Base-by-base conservation (phyloP, 2,113 vertebrate genomes). In the Microcebus jonahi region DNA sequence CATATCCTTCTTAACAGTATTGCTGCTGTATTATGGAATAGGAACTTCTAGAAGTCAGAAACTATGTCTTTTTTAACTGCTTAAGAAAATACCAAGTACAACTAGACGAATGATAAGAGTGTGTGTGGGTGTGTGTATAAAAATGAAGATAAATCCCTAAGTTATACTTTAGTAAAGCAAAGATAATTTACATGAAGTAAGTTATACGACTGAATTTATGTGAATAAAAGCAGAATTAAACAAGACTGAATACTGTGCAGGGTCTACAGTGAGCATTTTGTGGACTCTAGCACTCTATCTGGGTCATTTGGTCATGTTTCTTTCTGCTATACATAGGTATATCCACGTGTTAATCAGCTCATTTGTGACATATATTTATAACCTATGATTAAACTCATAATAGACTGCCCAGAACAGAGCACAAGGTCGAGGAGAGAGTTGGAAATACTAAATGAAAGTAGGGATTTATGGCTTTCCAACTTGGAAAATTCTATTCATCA, bases 351-450 rank as follows among this genome's bases (percentile, higher is more conserved):
- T 92, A 92, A 91, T 90, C 68, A 91, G 73, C 21, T 85, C 50
- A 79, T 6, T 65, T 91, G 88, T 97, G 93, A 96, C 91, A 88
- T 75, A 42, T 83, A 94, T 97, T 97, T 95, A 94, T 94, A 94
- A 96, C 88, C 77, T 83, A 91, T 95, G 77, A 96, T 96, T 97
- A 96, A 97, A 95, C 93, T 94, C 86, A 65, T 95, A 96, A 91
- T 63, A 75, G 82, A 73, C 67, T 94, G 57, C 88, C 63, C 68
- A 89, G 96, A 86, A 70, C 59, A 93, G 88, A 89, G 67, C 63
- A 88, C 73, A 92, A 88, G 90, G 94, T 94, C 18, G 5, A 75
- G 68, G 13, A 96, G 20, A 97, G 61, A 97, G 81, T 36, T 88
- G 29, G 36, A 90, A 96, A 73, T 87, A 63, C 27, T 84, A 96